Conservation (phyloP, 2,888 invertebrate species). For the Reticulitermes lucifugus region DNA sequence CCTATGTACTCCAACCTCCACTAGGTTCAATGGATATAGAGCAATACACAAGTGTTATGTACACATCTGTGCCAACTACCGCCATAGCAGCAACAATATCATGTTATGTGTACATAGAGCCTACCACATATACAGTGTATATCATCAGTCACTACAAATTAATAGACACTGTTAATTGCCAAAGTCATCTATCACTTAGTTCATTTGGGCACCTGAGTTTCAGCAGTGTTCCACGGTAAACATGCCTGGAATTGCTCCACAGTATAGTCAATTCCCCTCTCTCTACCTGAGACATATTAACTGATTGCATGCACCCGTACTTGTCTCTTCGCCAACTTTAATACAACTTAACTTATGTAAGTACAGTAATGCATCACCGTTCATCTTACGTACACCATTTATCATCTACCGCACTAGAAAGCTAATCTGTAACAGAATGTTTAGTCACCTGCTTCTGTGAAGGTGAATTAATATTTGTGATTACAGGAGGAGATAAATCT, state of each 20-base stretch:
- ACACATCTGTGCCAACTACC: not conserved
- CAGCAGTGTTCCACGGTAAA: not conserved
- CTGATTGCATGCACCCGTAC: too few species aligned
- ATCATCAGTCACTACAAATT: constrained; percentile 30
- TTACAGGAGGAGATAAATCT: too few species aligned
- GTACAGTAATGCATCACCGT: too few species aligned
- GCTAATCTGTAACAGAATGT: too few species aligned
- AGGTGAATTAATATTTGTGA: too few species aligned
- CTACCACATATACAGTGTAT: constrained; percentile 1
- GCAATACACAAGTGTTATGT: not conserved
- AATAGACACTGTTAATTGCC: constrained; percentile 27
- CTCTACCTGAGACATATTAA: not conserved
- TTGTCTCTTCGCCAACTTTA: too few species aligned
- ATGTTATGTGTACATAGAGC: not conserved
- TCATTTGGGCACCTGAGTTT: constrained; percentile 24
- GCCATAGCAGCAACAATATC: not conserved
- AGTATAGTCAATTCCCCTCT: too few species aligned
- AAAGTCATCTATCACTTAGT: constrained; percentile 12
- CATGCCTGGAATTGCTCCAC: not conserved
- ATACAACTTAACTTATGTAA: too few species aligned
- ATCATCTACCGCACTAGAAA: too few species aligned
- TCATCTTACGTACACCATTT: too few species aligned
- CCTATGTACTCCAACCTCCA: not conserved
- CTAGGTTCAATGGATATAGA: not conserved
- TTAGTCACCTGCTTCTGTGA: too few species aligned